Conservation (phyloP, 23 tunicate genomes). For the Halocynthia aurantium region DNA sequence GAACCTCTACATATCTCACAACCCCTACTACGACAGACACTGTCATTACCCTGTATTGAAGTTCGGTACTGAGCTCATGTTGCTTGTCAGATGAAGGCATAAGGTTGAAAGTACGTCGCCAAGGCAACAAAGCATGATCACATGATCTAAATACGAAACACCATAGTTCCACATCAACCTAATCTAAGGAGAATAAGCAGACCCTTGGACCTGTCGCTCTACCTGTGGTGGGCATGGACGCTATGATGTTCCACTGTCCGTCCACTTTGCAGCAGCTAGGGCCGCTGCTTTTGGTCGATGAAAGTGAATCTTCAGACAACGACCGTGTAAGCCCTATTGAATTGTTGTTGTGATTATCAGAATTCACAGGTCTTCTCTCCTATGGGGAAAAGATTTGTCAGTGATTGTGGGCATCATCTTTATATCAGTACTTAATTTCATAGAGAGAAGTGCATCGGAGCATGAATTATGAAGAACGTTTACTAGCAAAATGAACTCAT, state of each 20-base stretch:
- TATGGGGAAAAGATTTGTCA: no score
- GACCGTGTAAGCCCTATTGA: slow-evolving; percentile 27
- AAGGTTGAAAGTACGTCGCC: slow-evolving; percentile 58
- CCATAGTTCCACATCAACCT: slow-evolving; percentile 2
- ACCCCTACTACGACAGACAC: no score
- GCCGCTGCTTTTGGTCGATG: slow-evolving; percentile 22
- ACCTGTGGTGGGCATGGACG: slow-evolving; percentile 25
- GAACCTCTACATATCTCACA: no score
- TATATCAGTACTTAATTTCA: no score
- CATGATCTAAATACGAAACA: slow-evolving; percentile 39
- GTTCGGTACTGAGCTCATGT: background rate
- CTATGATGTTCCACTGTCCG: slow-evolving; percentile 61
- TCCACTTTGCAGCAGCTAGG: slow-evolving; percentile 19
- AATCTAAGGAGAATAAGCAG: background rate
- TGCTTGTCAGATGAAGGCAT: slow-evolving; percentile 36
- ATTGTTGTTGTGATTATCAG: no score
- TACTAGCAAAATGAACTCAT: no score
- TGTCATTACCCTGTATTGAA: background rate
- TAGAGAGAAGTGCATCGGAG: no score
- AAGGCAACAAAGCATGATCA: slow-evolving; percentile 44
- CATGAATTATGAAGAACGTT: no score
- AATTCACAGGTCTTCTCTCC: no score
- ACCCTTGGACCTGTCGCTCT: background rate
- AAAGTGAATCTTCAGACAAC: slow-evolving; percentile 52
- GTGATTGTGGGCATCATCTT: no score